These are phyloP conservation scores for Oryzias melastigma DNA, from an alignment of 2,113 vertebrate genomes.

Conservation along the genomic window DNA sequence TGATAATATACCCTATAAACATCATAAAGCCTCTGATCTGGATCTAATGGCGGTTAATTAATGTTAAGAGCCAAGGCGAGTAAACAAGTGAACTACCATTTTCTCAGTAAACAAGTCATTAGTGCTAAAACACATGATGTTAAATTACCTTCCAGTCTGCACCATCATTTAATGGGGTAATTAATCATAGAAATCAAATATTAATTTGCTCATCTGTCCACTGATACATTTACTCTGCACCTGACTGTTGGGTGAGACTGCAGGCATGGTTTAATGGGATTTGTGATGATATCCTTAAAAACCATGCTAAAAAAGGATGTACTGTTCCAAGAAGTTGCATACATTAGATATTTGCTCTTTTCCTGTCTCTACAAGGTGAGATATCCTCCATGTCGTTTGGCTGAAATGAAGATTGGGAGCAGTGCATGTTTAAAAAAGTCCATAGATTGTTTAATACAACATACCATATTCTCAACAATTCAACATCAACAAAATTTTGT, in stretches of 20 bases:
- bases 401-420: constrained; percentile 43
- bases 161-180: constrained; percentile 43
- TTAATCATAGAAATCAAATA: constrained; percentile 41
- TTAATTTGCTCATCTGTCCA: constrained; percentile 23
- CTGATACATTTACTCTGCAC: constrained; percentile 1
- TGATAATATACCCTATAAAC: constrained; percentile 13
- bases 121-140: constrained; percentile 34
- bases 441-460: constrained; percentile 84
- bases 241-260: not conserved
- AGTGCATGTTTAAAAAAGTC: constrained; percentile 73
- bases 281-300: too few species aligned
- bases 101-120: constrained; percentile 53
- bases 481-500: constrained; percentile 82
- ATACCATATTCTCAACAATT: constrained; percentile 83
- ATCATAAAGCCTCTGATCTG: constrained; percentile 38
- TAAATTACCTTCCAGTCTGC: constrained; percentile 41
- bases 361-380: too few species aligned
- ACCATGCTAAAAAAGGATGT: too few species aligned
- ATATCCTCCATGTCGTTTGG: too few species aligned
- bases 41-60: constrained; percentile 57
- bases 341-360: too few species aligned
- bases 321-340: too few species aligned
- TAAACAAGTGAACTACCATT: constrained; percentile 20
- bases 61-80: constrained; percentile 25
- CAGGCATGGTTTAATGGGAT: too few species aligned